These are phyloP conservation scores for Coptotermes formosanus DNA, from an alignment of 1,140 invertebrate genomes.

Conservation along the genomic window DNA sequence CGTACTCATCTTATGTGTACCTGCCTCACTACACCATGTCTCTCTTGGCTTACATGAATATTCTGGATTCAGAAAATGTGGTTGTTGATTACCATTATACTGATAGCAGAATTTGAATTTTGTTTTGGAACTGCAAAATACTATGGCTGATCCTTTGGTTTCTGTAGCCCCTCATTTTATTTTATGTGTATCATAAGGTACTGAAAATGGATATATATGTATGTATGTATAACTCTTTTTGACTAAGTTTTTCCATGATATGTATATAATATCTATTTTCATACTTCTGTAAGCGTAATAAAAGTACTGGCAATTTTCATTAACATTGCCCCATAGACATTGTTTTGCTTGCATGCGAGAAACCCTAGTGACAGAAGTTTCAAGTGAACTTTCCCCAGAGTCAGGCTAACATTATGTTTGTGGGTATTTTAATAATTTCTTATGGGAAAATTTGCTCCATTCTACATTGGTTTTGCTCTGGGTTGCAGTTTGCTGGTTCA, in stretches of 20 bases:
- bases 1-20: slow-evolving; percentile 32
- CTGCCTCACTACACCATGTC: slow-evolving; percentile 30
- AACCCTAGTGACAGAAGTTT: too few relatives aligned
- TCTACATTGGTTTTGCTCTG: too few relatives aligned
- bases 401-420: too few relatives aligned
- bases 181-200: not conserved
- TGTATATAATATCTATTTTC: not conserved
- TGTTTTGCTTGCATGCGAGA: too few relatives aligned
- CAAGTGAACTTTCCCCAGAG: too few relatives aligned
- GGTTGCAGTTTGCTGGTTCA: too few relatives aligned
- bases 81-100: slow-evolving; percentile 9
- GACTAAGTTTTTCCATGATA: not conserved
- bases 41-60: slow-evolving; percentile 25
- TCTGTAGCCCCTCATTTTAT: not conserved
- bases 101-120: not conserved
- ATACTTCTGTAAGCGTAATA: not conserved
- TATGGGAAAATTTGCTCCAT: too few relatives aligned
- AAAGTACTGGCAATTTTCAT: not conserved
- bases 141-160: not conserved
- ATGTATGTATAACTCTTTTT: not conserved
- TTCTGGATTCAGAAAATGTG: slow-evolving; percentile 14
- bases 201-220: not conserved
- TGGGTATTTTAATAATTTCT: too few relatives aligned
- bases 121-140: not conserved
- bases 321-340: too few relatives aligned